These are phyloP conservation scores for Austrofundulus limnaeus DNA, from an alignment of 2,113 vertebrate species.

Conservation along the genomic window DNA sequence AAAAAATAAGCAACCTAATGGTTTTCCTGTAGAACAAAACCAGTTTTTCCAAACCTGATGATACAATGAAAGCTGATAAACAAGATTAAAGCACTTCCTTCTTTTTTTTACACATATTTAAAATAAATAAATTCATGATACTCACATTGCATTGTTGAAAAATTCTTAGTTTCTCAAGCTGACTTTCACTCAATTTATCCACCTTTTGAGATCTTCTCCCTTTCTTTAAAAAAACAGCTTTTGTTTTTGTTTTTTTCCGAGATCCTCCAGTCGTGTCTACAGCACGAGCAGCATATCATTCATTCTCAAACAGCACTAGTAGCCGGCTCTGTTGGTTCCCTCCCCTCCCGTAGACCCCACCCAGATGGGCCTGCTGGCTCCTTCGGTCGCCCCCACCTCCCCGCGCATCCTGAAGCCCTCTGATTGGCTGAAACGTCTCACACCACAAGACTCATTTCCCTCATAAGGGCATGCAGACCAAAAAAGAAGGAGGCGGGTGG, in stretches of 20 bases:
- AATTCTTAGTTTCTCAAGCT: not conserved
- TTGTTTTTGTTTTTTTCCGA: not conserved
- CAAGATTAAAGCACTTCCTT: not conserved
- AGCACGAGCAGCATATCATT: slow-evolving; percentile 54
- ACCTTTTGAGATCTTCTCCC: not conserved
- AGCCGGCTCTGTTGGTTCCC: slow-evolving; percentile 52
- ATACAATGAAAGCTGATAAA: not conserved
- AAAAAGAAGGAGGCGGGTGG: slow-evolving; percentile 36
- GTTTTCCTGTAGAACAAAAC: not conserved
- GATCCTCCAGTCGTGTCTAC: slow-evolving; percentile 23
- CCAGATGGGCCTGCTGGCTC: slow-evolving; percentile 56
- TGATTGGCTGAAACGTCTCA: slow-evolving; percentile 79
- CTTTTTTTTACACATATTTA: too few relatives aligned
- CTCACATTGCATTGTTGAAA: slow-evolving; percentile 64
- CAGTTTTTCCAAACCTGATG: not conserved
- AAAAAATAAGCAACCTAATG: not conserved
- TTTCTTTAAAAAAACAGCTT: not conserved
- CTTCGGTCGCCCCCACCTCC: slow-evolving; percentile 37
- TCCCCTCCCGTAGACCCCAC: slow-evolving; percentile 69
- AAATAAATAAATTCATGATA: slow-evolving; percentile 15
- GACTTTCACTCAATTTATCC: not conserved
- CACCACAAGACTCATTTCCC: slow-evolving; percentile 79
- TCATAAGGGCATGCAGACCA: slow-evolving; percentile 73
- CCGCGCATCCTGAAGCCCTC: slow-evolving; percentile 40
- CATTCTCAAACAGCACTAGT: slow-evolving; percentile 77